These are phyloP conservation scores for Elmis aenea DNA, from an alignment of 2,888 invertebrate species.

Conservation along the genomic window DNA sequence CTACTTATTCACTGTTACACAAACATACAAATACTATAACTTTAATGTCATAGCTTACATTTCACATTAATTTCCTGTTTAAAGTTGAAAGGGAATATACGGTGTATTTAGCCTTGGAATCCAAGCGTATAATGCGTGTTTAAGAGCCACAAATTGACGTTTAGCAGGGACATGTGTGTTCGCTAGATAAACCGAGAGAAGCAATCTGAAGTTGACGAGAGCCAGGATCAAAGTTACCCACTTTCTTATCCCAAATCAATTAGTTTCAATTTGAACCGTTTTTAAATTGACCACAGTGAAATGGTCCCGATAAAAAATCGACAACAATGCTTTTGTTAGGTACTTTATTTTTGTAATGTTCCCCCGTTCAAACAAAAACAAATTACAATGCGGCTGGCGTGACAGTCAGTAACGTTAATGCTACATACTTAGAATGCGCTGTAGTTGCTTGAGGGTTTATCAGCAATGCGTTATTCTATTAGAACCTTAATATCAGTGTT, in stretches of 20 bases:
- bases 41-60: no score
- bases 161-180: conserved; percentile 42
- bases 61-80: no score
- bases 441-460: conserved; percentile 14
- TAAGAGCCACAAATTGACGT: conserved; percentile 35
- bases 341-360: no score
- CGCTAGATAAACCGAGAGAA: conserved; percentile 36
- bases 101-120: conserved; percentile 28
- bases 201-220: conserved; percentile 44
- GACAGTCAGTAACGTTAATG: no score
- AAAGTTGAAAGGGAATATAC: no score
- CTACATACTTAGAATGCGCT: no score
- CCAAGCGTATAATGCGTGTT: conserved; percentile 29
- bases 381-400: not conserved
- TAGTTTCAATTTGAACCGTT: conserved; percentile 30
- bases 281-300: conserved; percentile 20
- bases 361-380: not conserved
- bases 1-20: no score
- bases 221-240: conserved; percentile 42
- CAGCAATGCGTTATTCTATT: conserved; percentile 43
- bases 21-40: no score
- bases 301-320: no score
- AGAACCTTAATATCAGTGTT: conserved; percentile 39
- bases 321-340: no score
- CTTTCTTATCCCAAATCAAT: conserved; percentile 42